These are phyloP conservation scores for Tribolium freemani DNA, from an alignment of 2,888 invertebrate genomes.

Conservation along the genomic window DNA sequence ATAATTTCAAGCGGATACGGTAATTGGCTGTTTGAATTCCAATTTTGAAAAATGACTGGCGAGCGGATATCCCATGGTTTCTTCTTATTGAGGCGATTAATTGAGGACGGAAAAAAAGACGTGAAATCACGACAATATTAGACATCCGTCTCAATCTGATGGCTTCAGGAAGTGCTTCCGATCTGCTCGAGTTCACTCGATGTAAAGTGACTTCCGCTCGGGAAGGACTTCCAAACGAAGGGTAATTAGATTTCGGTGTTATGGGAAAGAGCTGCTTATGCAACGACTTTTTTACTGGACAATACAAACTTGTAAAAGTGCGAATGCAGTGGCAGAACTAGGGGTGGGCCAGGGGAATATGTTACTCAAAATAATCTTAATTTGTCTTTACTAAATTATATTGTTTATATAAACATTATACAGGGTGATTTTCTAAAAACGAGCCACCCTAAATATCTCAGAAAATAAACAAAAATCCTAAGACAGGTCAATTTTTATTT, in stretches of 20 bases:
- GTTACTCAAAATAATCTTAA: no score
- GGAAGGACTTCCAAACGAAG: conserved; percentile 37
- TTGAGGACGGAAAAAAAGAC: conserved; percentile 30
- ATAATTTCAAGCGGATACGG: conserved; percentile 27
- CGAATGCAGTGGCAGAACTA: no score
- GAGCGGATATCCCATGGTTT: conserved; percentile 36
- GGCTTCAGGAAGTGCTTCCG: conserved; percentile 57
- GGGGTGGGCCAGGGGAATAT: no score
- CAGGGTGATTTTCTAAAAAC: no score
- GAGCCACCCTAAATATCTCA: no score
- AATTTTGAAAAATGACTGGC: conserved; percentile 17
- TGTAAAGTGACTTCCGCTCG: conserved; percentile 52
- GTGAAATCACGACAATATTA: conserved; percentile 22
- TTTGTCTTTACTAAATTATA: no score
- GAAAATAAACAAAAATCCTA: no score
- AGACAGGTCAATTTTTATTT: no score
- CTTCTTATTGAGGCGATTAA: conserved; percentile 20
- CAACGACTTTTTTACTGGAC: neutral
- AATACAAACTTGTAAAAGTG: no score
- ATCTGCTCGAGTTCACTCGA: conserved; percentile 50
- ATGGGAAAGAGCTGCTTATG: neutral
- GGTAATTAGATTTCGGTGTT: conserved; percentile 44
- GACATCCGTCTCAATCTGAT: conserved; percentile 55
- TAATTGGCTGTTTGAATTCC: conserved; percentile 32
- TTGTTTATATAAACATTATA: no score